Evolutionary conservation across 2,113 vertebrate species (phyloP).

Genomic region (Pitta sordida): DNA sequence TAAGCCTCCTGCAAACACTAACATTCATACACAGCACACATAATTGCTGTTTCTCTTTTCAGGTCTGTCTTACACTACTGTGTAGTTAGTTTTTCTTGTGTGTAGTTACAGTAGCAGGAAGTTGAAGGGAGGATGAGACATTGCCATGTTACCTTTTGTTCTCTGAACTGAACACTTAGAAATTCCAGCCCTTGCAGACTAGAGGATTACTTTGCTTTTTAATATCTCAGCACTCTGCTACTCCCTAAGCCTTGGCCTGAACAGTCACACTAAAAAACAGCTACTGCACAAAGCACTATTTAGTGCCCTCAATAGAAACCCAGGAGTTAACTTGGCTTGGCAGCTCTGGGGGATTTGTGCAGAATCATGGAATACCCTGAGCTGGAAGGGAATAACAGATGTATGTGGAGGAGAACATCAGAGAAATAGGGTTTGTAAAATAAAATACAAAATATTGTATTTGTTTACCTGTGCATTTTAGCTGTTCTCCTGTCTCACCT

Average conservation of each 20-base stretch:
- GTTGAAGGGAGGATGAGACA: background rate
- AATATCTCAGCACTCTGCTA: background rate
- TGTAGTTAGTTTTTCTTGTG: background rate
- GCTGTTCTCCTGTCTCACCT: background rate
- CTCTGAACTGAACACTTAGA: background rate
- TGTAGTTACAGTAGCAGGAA: background rate
- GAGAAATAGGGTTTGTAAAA: background rate
- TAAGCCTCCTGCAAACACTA: background rate
- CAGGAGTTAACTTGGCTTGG: background rate
- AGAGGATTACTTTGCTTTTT: background rate
- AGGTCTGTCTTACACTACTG: background rate
- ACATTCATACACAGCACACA: background rate
- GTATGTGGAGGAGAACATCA: background rate
- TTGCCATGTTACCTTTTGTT: background rate
- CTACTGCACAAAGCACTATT: background rate
- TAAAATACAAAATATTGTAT: background rate
- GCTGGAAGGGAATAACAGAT: background rate
- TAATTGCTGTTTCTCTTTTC: background rate
- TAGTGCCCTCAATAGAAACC: background rate
- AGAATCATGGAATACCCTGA: background rate
- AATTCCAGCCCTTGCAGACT: background rate
- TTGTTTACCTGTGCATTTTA: background rate
- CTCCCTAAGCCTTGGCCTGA: background rate
- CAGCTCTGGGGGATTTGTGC: background rate
- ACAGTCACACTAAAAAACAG: background rate